Percentiles rank a stretch among this genome's conserved stretches.
Evolutionary conservation across 2,797 vertebrate genomes (phyloP).

Genomic region (Enteromius unitaeniatus): DNA sequence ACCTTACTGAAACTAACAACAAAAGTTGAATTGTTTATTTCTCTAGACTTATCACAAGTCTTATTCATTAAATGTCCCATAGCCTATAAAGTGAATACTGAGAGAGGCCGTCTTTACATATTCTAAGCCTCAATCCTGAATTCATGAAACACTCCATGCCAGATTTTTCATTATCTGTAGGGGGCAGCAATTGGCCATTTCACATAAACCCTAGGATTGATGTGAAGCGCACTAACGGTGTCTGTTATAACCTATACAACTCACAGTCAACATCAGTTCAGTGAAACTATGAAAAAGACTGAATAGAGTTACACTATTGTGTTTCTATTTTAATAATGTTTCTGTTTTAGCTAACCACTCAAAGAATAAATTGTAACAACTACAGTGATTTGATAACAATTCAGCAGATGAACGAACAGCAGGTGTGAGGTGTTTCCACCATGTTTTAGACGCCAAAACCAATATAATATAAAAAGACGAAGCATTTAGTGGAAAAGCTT

Average conservation of each 20-base stretch:
- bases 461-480: not conserved
- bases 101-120: constrained; percentile 74
- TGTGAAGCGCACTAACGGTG: not conserved
- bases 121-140: constrained; percentile 43
- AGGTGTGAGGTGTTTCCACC: not conserved
- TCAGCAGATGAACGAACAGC: not conserved
- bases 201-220: not conserved
- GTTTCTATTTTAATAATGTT: not conserved
- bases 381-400: not conserved
- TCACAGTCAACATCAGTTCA: not conserved
- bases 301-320: not conserved
- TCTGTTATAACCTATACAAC: not conserved
- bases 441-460: not conserved
- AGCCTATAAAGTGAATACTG: constrained; percentile 68
- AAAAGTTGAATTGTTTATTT: not conserved
- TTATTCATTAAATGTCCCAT: constrained; percentile 62
- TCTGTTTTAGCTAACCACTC: too few species aligned
- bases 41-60: constrained; percentile 44
- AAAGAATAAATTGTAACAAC: not conserved
- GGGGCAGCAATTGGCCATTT: constrained; percentile 29
- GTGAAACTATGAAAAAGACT: not conserved
- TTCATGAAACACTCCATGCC: not conserved
- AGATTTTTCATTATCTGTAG: not conserved
- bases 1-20: not conserved
- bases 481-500: not conserved